These are phyloP conservation scores for Gopherus evgoodei DNA, from an alignment of 2,113 vertebrate species.

Conservation along the genomic window DNA sequence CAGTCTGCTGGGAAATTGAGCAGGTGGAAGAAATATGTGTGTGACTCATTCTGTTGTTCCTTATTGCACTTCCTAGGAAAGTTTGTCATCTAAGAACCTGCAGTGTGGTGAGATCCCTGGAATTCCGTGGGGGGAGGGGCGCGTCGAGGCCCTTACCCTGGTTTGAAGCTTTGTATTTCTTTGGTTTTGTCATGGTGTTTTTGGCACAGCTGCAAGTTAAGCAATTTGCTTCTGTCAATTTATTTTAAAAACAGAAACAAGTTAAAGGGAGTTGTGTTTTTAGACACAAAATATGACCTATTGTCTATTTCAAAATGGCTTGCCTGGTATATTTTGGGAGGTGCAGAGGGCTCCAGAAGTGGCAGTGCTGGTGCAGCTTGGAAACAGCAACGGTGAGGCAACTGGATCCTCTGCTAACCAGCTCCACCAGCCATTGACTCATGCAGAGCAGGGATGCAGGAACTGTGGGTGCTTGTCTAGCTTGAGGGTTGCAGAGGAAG, in stretches of 20 bases:
- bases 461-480: background rate
- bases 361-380: background rate
- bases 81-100: constrained; percentile 36
- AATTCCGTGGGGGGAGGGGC: background rate
- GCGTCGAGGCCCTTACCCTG: background rate
- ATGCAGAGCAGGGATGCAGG: background rate
- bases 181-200: background rate
- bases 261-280: background rate
- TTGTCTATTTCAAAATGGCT: background rate
- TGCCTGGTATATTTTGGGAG: background rate
- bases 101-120: background rate
- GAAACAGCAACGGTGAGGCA: too few species aligned
- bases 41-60: constrained; percentile 43
- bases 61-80: background rate
- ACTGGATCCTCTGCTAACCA: background rate
- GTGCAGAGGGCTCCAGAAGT: background rate
- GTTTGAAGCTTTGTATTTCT: background rate
- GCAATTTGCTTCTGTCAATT: background rate
- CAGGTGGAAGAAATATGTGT: background rate
- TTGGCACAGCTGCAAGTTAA: background rate
- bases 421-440: background rate
- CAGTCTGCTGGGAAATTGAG: constrained; percentile 12
- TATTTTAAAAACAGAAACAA: background rate
- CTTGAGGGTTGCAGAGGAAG: background rate
- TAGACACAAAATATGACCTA: background rate